Base-by-base conservation (phyloP, 1,140 invertebrate species). In the Drosophila fuyamai region DNA sequence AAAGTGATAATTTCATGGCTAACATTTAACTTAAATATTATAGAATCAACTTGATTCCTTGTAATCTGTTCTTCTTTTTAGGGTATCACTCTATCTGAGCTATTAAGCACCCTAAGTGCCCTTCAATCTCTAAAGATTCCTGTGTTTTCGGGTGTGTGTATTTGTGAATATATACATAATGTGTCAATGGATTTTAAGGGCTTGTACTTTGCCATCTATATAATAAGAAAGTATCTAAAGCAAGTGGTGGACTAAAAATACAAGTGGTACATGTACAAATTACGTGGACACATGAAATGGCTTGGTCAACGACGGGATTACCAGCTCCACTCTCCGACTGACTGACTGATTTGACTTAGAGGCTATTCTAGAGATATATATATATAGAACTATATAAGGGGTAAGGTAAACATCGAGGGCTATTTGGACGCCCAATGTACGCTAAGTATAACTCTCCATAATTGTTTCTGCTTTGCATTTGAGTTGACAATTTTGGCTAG, bases 221-320 rank as follows among this genome's bases (percentile, higher is more conserved):
- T 40, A 23, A 40, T 50, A 47, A 16, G 5, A 18, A 41, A 41
- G 18, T 73, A 53, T 9, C 29, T 41, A 35, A 36, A 51, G 32
- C 50, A 51, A 18, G 13, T 35, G 14, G n/a, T 53, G 32, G 50
- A 55, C 43, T 48, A 38, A 54, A 54, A 60, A 48, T 68, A 68
- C 54, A 57, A 58, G 23, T 62, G 57, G 43, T 59, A 38, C 57
- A 68, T 60, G 62, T 54, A 60, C 27, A 27, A 16, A 36, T 14
- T 51, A 53, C 50, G 50, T 54, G 51, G 41, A 44, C 44, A 70
- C 50, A 68, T 68, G 68, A 77, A 74, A 77, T 79, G 80, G 75
- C 74, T 71, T 68, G 68, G 56, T 81, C 66, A 61, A 72, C 47
- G 57, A 59, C 35, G 61, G 79, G 79, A 73, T 73, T 7, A 73